A percentile compares a stretch with the other conserved stretches of the same genome.
Evolutionary conservation across 2,888 invertebrate genomes (phyloP).

Genomic region (Pollenia angustigena): DNA sequence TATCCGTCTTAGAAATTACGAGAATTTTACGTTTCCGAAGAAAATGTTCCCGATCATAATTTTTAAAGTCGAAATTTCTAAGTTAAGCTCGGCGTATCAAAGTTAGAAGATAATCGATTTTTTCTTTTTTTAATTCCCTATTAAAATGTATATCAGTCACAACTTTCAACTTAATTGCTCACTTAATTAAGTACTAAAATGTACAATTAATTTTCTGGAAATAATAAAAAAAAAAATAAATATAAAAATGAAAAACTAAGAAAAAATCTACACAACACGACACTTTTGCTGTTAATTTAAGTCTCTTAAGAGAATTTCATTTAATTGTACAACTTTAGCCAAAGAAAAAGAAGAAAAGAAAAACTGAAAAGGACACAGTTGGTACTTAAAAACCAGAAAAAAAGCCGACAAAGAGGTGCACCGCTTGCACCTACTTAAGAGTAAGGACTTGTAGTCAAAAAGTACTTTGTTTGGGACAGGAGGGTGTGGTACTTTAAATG

Average conservation of each 20-base stretch:
- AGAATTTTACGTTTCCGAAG: too few species aligned
- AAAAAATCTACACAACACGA: background rate
- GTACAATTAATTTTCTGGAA: background rate
- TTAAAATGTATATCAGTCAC: background rate
- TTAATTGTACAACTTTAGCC: constrained; percentile 17
- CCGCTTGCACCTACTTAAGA: constrained; percentile 29
- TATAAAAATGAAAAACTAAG: background rate
- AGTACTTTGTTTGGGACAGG: background rate
- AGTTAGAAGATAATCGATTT: too few species aligned
- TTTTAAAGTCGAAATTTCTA: too few species aligned
- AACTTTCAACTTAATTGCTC: background rate
- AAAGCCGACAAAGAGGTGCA: constrained; percentile 28
- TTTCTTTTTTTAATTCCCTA: background rate
- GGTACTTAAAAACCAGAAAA: background rate
- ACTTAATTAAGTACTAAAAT: background rate
- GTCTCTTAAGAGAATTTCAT: constrained; percentile 60
- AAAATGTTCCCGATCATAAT: too few species aligned
- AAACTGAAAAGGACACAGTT: background rate
- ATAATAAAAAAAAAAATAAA: too few species aligned
- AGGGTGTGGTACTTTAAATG: background rate
- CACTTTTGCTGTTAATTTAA: constrained; percentile 46
- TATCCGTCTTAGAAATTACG: too few species aligned
- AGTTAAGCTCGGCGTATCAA: too few species aligned
- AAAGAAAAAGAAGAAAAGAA: background rate
- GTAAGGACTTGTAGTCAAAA: background rate